Percentiles rank a stretch among this genome's conserved stretches.
Evolutionary conservation across 2,888 invertebrate genomes (phyloP).

Genomic region (Caenorhabditis sp.): DNA sequence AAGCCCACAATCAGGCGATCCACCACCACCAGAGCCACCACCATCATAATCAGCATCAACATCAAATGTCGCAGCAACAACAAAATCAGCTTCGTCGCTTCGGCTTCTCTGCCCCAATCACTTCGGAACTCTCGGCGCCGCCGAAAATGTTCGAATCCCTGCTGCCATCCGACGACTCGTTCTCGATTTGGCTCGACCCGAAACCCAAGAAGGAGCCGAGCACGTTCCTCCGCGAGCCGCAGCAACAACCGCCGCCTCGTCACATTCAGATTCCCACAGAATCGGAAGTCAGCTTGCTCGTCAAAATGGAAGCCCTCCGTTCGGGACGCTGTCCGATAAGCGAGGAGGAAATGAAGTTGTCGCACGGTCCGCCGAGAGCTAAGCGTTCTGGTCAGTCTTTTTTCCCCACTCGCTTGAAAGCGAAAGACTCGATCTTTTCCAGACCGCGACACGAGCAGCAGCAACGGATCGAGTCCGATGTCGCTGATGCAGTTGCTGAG

Average conservation of each 20-base stretch:
- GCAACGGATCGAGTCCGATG: slow-evolving; percentile 30
- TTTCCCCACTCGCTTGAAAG: neutral
- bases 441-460: too few species aligned
- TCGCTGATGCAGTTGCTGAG: slow-evolving; percentile 53
- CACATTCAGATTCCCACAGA: neutral
- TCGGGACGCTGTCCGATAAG: slow-evolving; percentile 29
- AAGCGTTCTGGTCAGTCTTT: neutral
- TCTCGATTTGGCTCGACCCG: slow-evolving; percentile 61
- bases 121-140: slow-evolving; percentile 19
- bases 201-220: slow-evolving; percentile 31
- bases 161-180: slow-evolving; percentile 48
- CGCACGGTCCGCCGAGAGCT: neutral
- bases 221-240: neutral
- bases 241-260: too few species aligned
- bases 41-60: neutral
- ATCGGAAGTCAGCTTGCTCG: slow-evolving; percentile 30
- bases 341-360: slow-evolving; percentile 31
- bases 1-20: too few species aligned
- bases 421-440: neutral
- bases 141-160: slow-evolving; percentile 52
- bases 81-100: neutral
- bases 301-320: slow-evolving; percentile 50
- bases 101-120: neutral
- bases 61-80: slow-evolving; percentile 25
- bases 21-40: neutral